phyloP scores from a whole-genome alignment of 2,797 vertebrate genomes.

The Oreonectes daqikongensis region DNA sequence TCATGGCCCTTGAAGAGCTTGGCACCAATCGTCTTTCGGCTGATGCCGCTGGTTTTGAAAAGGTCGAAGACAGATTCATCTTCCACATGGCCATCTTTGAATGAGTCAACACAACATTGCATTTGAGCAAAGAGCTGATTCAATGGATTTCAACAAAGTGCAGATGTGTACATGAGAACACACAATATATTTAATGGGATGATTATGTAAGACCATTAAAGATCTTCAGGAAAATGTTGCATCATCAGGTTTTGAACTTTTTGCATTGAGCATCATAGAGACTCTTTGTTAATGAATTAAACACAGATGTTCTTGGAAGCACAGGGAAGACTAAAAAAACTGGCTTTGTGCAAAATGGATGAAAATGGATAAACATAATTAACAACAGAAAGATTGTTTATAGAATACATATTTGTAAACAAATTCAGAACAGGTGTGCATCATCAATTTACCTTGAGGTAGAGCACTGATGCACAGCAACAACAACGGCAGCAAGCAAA shows the following conservation, averaged over 20 bases:
- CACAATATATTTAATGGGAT: neutral
- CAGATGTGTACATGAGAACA: slow-evolving; percentile 3
- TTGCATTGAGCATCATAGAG: slow-evolving; percentile 17
- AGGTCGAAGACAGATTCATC: slow-evolving; percentile 87
- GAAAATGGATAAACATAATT: neutral
- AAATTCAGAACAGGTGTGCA: neutral
- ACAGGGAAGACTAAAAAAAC: neutral
- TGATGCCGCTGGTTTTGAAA: slow-evolving; percentile 89
- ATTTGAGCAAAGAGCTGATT: slow-evolving; percentile 18
- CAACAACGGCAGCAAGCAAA: slow-evolving; percentile 79
- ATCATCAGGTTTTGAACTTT: slow-evolving; percentile 7
- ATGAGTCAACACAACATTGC: neutral
- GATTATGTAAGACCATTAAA: slow-evolving; percentile 11
- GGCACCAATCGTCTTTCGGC: slow-evolving; percentile 89
- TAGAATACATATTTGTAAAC: neutral
- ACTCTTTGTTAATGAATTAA: slow-evolving; percentile 22
- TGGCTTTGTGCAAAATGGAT: neutral
- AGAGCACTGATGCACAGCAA: slow-evolving; percentile 74
- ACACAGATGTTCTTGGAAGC: slow-evolving; percentile 14
- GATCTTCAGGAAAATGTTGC: slow-evolving; percentile 13
- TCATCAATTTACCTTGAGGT: slow-evolving; percentile 78
- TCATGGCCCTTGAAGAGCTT: slow-evolving; percentile 92
- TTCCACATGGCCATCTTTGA: slow-evolving; percentile 81
- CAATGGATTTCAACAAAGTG: slow-evolving; percentile 7
- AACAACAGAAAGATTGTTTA: neutral